phyloP scores from a whole-genome alignment of 2,113 vertebrate species.

The Onychostoma macrolepis region DNA sequence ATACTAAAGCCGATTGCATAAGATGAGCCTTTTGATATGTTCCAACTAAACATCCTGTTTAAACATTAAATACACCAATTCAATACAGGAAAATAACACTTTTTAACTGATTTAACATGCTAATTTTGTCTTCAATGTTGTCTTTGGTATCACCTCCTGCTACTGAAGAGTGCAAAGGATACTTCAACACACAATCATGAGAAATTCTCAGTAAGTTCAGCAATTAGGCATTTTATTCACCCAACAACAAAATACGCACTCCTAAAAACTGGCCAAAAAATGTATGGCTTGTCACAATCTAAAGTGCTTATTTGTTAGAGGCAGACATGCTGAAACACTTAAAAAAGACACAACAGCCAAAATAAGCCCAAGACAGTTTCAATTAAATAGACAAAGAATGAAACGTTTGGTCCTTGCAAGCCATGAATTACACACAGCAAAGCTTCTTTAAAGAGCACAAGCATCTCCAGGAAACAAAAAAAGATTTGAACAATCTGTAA shows the following conservation, averaged over 20 bases:
- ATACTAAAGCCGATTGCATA: too few relatives aligned
- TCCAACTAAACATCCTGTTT: background rate
- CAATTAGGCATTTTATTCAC: slow-evolving; percentile 24
- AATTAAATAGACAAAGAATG: background rate
- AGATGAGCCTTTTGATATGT: too few relatives aligned
- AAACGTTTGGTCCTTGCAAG: slow-evolving; percentile 22
- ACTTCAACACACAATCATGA: background rate
- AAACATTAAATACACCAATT: too few relatives aligned
- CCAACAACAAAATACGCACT: slow-evolving; percentile 5
- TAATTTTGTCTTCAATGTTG: background rate
- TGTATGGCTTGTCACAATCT: slow-evolving; percentile 20
- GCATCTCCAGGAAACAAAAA: background rate
- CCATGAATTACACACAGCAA: slow-evolving; percentile 14
- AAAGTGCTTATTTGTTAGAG: slow-evolving; percentile 40
- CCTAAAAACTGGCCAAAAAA: slow-evolving; percentile 14
- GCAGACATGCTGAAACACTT: slow-evolving; percentile 38
- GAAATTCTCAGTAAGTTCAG: background rate
- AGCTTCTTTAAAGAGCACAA: background rate
- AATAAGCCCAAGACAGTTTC: background rate
- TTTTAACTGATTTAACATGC: background rate
- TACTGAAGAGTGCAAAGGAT: background rate
- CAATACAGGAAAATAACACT: too few relatives aligned
- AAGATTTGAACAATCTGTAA: background rate
- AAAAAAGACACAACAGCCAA: slow-evolving; percentile 14
- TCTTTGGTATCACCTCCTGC: background rate